Evolutionary conservation across 2,888 invertebrate species (phyloP).

Genomic region (Coleophora deauratella): DNA sequence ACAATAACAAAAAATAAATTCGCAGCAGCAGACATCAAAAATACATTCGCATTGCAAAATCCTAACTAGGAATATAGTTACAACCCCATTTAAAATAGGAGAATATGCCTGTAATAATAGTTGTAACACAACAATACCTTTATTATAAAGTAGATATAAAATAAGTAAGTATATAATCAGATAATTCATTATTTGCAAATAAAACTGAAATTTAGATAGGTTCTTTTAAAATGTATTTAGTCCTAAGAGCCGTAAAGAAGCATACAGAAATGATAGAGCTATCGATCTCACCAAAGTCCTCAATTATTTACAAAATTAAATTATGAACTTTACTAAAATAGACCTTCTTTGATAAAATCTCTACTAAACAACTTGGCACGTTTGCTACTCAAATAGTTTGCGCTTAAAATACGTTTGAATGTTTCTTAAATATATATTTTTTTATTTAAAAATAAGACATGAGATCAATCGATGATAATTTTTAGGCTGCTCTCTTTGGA

Average conservation of each 20-base stretch:
- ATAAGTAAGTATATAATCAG: too few relatives aligned
- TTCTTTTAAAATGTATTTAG: too few relatives aligned
- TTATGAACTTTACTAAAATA: constrained; percentile 42
- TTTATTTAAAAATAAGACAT: constrained; percentile 64
- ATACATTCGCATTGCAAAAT: too few relatives aligned
- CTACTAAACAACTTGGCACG: constrained; percentile 59
- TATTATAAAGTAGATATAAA: too few relatives aligned
- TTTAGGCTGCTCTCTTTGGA: constrained; percentile 74
- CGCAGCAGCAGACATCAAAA: too few relatives aligned
- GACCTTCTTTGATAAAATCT: constrained; percentile 48
- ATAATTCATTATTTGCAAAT: too few relatives aligned
- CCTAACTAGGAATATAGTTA: constrained; percentile 7
- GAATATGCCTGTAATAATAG: too few relatives aligned
- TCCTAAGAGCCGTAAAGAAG: too few relatives aligned
- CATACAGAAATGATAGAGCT: constrained; percentile 30
- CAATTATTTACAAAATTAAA: constrained; percentile 43
- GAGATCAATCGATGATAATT: constrained; percentile 72
- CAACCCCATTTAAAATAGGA: constrained; percentile 7
- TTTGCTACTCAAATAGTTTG: constrained; percentile 33
- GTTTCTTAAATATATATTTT: constrained; percentile 63
- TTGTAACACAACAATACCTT: too few relatives aligned
- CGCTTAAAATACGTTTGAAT: constrained; percentile 33
- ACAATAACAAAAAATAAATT: too few relatives aligned
- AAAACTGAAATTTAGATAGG: too few relatives aligned
- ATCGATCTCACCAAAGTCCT: constrained; percentile 18